Conservation (phyloP, 1,140 invertebrate genomes). For the Diachasmimorpha longicaudata region DNA sequence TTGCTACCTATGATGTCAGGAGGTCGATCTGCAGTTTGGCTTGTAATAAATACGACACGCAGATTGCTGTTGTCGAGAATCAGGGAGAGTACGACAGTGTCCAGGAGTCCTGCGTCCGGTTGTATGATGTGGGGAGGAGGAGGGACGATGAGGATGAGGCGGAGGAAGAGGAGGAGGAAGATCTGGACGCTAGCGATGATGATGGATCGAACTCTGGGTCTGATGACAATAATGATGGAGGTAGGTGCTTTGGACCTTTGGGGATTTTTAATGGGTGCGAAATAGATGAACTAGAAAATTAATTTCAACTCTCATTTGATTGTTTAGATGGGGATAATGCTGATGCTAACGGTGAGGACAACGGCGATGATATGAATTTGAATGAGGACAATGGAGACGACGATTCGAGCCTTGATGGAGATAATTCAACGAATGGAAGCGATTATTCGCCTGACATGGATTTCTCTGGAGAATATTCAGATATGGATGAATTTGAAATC, state of each 20-base stretch:
- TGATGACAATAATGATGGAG: slow-evolving; percentile 65
- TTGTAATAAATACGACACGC: slow-evolving; percentile 77
- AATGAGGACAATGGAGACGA: slow-evolving; percentile 42
- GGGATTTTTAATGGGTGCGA: neutral
- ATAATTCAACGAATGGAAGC: slow-evolving; percentile 41
- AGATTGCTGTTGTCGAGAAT: slow-evolving; percentile 85
- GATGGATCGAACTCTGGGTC: slow-evolving; percentile 63
- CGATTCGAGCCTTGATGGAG: slow-evolving; percentile 52
- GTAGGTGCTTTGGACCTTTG: slow-evolving; percentile 42
- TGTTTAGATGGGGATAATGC: slow-evolving; percentile 51
- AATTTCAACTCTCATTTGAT: neutral
- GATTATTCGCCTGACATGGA: neutral
- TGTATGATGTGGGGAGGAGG: slow-evolving; percentile 81
- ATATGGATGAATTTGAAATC: neutral
- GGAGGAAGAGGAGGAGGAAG: slow-evolving; percentile 74
- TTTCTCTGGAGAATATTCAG: neutral
- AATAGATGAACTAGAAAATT: too few species aligned
- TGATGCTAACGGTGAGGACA: slow-evolving; percentile 48
- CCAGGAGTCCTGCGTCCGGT: slow-evolving; percentile 82
- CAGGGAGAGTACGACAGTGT: slow-evolving; percentile 75
- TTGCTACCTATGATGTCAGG: slow-evolving; percentile 90
- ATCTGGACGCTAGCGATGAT: slow-evolving; percentile 58
- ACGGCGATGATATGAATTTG: slow-evolving; percentile 30
- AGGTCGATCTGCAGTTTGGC: slow-evolving; percentile 79
- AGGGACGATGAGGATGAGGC: slow-evolving; percentile 77